phyloP scores from a whole-genome alignment of 2,888 invertebrate genomes.

The Taenaris catops region DNA sequence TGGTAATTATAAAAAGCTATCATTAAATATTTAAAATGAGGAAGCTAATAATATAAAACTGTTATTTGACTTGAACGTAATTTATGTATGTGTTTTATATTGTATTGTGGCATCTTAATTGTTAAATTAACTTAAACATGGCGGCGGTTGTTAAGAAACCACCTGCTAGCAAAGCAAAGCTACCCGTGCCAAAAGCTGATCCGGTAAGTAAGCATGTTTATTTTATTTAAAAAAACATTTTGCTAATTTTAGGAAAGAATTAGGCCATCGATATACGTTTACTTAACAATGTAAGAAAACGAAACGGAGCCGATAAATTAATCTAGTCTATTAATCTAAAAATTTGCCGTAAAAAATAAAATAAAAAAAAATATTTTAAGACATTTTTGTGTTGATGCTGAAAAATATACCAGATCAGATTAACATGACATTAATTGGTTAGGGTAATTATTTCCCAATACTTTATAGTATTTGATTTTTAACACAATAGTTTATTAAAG shows the following conservation, averaged over 20 bases:
- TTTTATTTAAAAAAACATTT: not conserved
- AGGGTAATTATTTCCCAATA: too few relatives aligned
- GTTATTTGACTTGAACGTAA: constrained; percentile 10
- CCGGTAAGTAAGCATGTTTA: constrained; percentile 50
- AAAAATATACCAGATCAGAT: too few relatives aligned
- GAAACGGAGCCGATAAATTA: too few relatives aligned
- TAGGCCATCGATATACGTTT: constrained; percentile 18
- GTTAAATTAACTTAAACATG: constrained; percentile 53
- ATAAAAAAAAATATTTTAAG: too few relatives aligned
- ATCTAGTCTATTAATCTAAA: too few relatives aligned
- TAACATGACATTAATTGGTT: too few relatives aligned
- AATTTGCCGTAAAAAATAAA: too few relatives aligned
- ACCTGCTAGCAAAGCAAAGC: constrained; percentile 13
- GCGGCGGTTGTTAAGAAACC: constrained; percentile 64
- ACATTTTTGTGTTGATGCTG: too few relatives aligned
- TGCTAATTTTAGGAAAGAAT: not conserved
- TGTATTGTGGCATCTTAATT: constrained; percentile 58
- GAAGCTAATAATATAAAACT: not conserved
- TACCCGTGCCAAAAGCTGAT: constrained; percentile 36
- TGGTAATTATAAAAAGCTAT: not conserved
- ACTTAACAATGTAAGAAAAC: too few relatives aligned
- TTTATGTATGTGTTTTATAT: constrained; percentile 27
- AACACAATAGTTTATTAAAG: too few relatives aligned
- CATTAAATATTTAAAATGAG: constrained; percentile 2
- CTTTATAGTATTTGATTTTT: too few relatives aligned